phyloP scores from a whole-genome alignment of 2,113 vertebrate genomes.

The Leuciscus idus region DNA sequence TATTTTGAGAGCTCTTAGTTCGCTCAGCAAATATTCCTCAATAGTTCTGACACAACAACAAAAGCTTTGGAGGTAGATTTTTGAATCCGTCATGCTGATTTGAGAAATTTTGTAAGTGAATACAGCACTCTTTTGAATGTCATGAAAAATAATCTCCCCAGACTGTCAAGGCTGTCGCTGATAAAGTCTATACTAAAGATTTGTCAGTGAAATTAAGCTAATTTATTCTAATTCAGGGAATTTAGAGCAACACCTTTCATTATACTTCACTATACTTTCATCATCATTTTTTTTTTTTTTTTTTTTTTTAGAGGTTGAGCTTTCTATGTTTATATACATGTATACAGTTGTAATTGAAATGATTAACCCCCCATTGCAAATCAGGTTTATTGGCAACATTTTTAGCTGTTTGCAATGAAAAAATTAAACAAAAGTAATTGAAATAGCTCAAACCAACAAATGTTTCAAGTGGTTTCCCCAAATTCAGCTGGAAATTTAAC shows the following conservation, averaged over 20 bases:
- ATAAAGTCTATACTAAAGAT: background rate
- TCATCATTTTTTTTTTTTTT: background rate
- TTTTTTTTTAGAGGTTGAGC: background rate
- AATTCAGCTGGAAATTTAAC: no score
- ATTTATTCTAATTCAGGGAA: background rate
- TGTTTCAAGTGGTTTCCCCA: no score
- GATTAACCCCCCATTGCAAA: no score
- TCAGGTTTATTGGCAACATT: no score
- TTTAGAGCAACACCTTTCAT: background rate
- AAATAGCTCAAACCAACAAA: no score
- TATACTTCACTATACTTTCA: background rate
- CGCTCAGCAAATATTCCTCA: conserved; percentile 58
- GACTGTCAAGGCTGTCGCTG: background rate
- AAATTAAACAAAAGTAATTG: no score
- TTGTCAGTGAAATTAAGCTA: background rate
- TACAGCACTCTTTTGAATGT: conserved; percentile 1
- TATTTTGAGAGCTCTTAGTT: conserved; percentile 54
- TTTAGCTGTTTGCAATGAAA: no score
- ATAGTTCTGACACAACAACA: conserved; percentile 64
- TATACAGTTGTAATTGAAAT: no score
- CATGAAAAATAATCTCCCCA: background rate
- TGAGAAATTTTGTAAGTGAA: conserved; percentile 51
- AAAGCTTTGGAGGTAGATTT: conserved; percentile 53
- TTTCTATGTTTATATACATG: background rate
- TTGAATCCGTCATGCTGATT: conserved; percentile 68